Base-by-base conservation (phyloP, 2,888 invertebrate genomes). In the Pristionchus maxplancki region DNA sequence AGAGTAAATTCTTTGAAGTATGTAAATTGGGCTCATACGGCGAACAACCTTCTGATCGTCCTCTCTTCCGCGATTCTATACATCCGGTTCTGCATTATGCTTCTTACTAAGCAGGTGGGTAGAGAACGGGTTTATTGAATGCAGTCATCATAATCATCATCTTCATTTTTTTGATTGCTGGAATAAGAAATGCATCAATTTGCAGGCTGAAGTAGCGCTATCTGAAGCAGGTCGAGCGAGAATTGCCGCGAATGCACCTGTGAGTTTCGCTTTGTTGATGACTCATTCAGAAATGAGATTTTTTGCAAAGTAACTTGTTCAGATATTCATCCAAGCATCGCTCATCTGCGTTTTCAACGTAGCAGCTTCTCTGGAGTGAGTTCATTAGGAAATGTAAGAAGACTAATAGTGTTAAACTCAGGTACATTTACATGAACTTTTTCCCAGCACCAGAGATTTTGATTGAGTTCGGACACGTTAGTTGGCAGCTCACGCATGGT, bases 401-500 rank as follows among this genome's bases (percentile, higher is more conserved):
- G 4, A 5, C 13, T 20, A 11, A 17, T 40, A 5, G 24, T 17
- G 1, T 8, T 78, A 0, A n/a, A n/a, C n/a, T n/a, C 44, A 78
- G 78, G 6, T 78, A 78, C 78, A 78, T 44, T 44, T 78, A 78
- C 78, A 78, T 78, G 78, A 78, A 44, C 44, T 78, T 78, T 44
- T 78, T 78, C 44, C 78, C 78, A 13, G 48, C 78, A 4, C 78
- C 78, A 6, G 15, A 24, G 15, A 0, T 78, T 4, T 17, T 78
- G 44, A 78, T 78, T 15, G 78, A 78, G 28, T 15, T 78, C 9
- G 78, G 78, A 0, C 78, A 78, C 15, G 17, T 78, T 28, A 78
- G 44, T 24, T 78, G 78, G 78, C 78, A 78, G 44, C 9, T 78
- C 2, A 40, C 78, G 6, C 78, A 78, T 48, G 78, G 78, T 78